Conservation (phyloP, 53 echinoderm and acorn worm genomes). For the Hippasteria phrygiana region DNA sequence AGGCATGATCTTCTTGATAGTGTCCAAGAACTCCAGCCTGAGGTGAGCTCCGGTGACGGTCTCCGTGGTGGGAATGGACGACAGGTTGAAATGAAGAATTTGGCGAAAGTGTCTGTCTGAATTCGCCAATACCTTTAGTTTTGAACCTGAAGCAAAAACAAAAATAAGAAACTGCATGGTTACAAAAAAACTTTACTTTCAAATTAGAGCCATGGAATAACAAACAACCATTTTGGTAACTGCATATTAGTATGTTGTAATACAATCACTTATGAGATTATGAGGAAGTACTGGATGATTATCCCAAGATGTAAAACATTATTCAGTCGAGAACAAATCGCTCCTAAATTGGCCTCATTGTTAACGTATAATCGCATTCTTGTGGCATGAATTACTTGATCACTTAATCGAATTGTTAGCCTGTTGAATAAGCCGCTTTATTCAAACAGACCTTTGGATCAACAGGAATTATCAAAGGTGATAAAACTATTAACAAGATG, state of each 20-base stretch:
- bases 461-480: constrained; percentile 31
- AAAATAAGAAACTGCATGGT: constrained; percentile 11
- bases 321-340: not conserved
- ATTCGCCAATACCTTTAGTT: constrained; percentile 49
- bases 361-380: not conserved
- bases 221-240: too few relatives aligned
- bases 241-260: too few relatives aligned
- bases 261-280: too few relatives aligned
- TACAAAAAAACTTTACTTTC: too few relatives aligned
- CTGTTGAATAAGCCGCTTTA: not conserved
- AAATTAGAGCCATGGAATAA: too few relatives aligned
- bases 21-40: constrained; percentile 71
- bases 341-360: constrained; percentile 22
- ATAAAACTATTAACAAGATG: constrained; percentile 28
- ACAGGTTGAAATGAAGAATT: constrained; percentile 81
- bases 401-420: constrained; percentile 23
- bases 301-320: too few relatives aligned
- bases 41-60: constrained; percentile 84
- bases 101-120: constrained; percentile 73
- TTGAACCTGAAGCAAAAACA: constrained; percentile 53
- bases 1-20: constrained; percentile 5
- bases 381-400: not conserved
- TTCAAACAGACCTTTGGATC: not conserved
- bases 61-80: constrained; percentile 77
- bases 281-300: too few relatives aligned